Percentiles rank a stretch among this genome's conserved stretches.
Conservation (phyloP, 1,140 invertebrate genomes). For the Achroia grisella region DNA sequence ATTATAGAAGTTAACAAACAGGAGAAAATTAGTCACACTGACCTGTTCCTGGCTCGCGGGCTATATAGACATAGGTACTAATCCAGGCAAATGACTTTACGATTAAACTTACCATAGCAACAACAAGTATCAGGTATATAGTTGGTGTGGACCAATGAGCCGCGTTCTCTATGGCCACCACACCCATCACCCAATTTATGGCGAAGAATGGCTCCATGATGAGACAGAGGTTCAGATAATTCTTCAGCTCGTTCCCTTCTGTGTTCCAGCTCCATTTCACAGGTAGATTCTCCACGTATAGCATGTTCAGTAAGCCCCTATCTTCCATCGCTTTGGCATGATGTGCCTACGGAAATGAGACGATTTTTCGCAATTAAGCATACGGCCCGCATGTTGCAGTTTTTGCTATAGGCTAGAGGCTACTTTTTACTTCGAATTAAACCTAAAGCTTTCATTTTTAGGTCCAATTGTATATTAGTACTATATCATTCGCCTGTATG, state of each 20-base stretch:
- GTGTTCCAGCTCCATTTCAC: slow-evolving; percentile 63
- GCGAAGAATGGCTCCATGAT: slow-evolving; percentile 77
- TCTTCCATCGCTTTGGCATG: slow-evolving; percentile 33
- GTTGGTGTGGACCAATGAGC: slow-evolving; percentile 76
- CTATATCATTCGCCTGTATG: no score
- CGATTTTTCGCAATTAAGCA: no score
- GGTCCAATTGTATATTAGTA: no score
- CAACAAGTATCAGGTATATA: slow-evolving; percentile 72
- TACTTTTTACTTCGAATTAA: no score
- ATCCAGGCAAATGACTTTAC: no score
- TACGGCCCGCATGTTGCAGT: no score
- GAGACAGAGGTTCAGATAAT: slow-evolving; percentile 74
- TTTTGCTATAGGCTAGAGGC: no score
- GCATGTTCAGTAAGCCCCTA: slow-evolving; percentile 40
- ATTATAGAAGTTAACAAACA: no score
- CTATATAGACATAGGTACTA: no score
- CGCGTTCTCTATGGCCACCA: slow-evolving; percentile 81
- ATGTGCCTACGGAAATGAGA: neutral
- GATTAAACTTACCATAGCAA: slow-evolving; percentile 73
- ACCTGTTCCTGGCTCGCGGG: no score
- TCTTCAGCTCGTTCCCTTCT: slow-evolving; percentile 62
- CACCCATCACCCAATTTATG: slow-evolving; percentile 81
- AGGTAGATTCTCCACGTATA: slow-evolving; percentile 60
- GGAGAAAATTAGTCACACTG: no score
- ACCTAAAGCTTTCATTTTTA: no score